Evolutionary conservation across 2,888 invertebrate genomes (phyloP), one percentile per base, ranked within the genome.

Genomic region (Lochmaea crataegi): DNA sequence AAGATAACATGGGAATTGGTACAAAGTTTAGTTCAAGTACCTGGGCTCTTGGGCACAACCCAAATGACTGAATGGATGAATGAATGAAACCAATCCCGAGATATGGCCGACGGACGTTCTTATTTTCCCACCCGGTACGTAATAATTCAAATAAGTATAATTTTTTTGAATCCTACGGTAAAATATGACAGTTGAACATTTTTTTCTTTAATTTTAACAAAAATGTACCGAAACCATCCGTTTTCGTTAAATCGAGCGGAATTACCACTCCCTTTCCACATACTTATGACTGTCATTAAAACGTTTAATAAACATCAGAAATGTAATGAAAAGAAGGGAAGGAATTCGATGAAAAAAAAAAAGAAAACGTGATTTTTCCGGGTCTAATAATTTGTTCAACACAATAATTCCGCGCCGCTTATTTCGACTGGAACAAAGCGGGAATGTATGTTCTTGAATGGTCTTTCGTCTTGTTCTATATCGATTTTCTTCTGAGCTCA

Each of bases 391-490:
- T 66, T 66, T 66, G 66, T 66, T 57, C 38, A 42, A 51, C 66
- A 66, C 57, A 66, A 66, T 66, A 66, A 66, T 12, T 57, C 57
- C 41, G 57, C 38, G 66, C 57, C 57, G 56, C 57, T 57, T 56
- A 41, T 41, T 66, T 66, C 66, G 42, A 56, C 57, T 66, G 66
- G 66, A 66, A 66, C 57, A 66, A 66, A 66, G 42, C 66, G 66
- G 57, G 42, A 57, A 41, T 66, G 66, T 66, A 38, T 66, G 66
- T 66, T 66, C 66, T 66, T 66, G 66, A 66, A 66, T 57, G 53
- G 66, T 66, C 66, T 66, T 66, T 66, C 66, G 57, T 57, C 66
- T 66, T 65, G 65, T 65, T 57, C 57, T 42, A 2, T 66, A 66
- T 66, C 57, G 66, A 66, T 66, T 66, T 66, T 66, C 48, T 57